Evolutionary conservation across 2,888 invertebrate genomes (phyloP), one percentile per base, ranked within the genome.

Genomic region (Copidosoma aretas): DNA sequence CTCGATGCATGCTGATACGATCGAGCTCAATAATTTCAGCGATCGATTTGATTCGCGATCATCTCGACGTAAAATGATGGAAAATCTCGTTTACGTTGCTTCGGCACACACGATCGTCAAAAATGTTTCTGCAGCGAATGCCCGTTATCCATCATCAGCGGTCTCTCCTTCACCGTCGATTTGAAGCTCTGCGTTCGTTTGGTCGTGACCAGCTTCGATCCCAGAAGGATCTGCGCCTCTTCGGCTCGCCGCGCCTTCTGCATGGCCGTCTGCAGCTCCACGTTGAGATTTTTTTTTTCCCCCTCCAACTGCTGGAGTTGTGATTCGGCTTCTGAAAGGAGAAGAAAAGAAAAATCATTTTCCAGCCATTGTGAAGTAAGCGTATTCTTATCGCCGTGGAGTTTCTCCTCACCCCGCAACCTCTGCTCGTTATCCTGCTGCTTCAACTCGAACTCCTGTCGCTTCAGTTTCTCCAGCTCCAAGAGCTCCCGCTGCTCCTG

Each of bases 381-480:
- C 12, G 19, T 3, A 52, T 52, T 12, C 19, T 52, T 2, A 52
- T 49, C 10, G n/a, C n/a, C n/a, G n/a, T n/a, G n/a, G n/a, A n/a
- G 32, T 21, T 25, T 39, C 19, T 57, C 15, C 39, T 39, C 84
- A 90, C 91, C 90, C 88, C 87, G 88, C 62, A 89, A 87, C 83
- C 90, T 89, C 39, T 84, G 84, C 81, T 91, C 93, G 79, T 91
- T 93, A 77, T 90, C 89, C 32, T 88, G 87, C 79, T 93, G 92
- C 66, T 89, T 84, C 53, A 87, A 86, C 84, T 93, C 92, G 79
- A 92, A 91, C 74, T 91, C 91, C 74, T 88, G 88, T 60, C 93
- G 85, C 81, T 93, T 93, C 68, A 89, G 86, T 74, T 91, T 86
- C 82, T 94, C 94, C 77, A 90, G 88, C 79, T 91, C 90, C 67